Evolutionary conservation across 2,888 invertebrate species (phyloP).

Genomic region (Helicoverpa assulta): DNA sequence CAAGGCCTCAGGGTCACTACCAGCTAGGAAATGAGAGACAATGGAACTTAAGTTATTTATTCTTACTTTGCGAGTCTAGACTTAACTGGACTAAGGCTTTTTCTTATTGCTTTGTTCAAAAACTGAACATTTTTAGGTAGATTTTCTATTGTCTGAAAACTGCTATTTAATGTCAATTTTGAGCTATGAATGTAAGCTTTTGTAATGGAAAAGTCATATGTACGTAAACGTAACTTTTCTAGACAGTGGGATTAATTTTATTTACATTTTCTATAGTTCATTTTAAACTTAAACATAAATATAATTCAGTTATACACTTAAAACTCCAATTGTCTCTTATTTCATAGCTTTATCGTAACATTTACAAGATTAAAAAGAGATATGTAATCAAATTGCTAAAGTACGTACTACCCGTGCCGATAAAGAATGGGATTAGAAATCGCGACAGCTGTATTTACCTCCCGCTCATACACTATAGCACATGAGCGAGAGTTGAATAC

Average conservation of each 20-base stretch:
- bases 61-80: neutral
- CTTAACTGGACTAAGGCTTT: neutral
- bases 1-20: slow-evolving; percentile 57
- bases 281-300: neutral
- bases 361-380: slow-evolving; percentile 41
- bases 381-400: slow-evolving; percentile 50
- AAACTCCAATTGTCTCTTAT: slow-evolving; percentile 2
- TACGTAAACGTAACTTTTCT: too few relatives aligned
- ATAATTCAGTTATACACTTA: neutral
- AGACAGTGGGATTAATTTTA: too few relatives aligned
- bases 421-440: too few relatives aligned
- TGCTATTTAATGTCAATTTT: too few relatives aligned
- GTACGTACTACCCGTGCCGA: too few relatives aligned
- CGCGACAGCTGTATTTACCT: too few relatives aligned
- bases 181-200: neutral
- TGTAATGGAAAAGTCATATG: neutral
- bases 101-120: slow-evolving; percentile 2
- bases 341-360: slow-evolving; percentile 10
- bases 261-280: too few relatives aligned
- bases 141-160: too few relatives aligned
- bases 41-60: slow-evolving; percentile 29
- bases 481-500: too few relatives aligned
- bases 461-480: too few relatives aligned
- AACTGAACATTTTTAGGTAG: too few relatives aligned
- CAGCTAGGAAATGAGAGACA: slow-evolving; percentile 36